phyloP scores from a whole-genome alignment of 2,797 vertebrate species.

The Rhynchonycteris naso region DNA sequence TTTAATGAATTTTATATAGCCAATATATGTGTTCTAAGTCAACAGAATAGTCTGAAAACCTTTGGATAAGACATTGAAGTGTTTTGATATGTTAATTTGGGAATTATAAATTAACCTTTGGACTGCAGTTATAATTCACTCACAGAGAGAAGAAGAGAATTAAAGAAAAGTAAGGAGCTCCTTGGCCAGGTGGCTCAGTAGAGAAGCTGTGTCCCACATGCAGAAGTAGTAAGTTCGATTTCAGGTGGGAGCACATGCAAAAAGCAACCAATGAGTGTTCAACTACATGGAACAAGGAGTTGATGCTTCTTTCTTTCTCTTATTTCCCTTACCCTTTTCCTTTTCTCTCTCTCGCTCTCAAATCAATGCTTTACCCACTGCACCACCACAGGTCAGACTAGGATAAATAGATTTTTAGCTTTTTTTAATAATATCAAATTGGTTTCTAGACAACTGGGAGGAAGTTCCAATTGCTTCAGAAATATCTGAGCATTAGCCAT shows the following conservation, averaged over 20 bases:
- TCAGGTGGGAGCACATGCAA: too few species aligned
- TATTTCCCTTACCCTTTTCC: too few species aligned
- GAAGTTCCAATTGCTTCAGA: background rate
- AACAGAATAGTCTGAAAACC: background rate
- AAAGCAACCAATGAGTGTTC: too few species aligned
- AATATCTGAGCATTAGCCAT: background rate
- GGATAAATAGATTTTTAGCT: background rate
- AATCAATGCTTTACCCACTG: too few species aligned
- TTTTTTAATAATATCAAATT: background rate
- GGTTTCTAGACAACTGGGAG: background rate
- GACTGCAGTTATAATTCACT: background rate
- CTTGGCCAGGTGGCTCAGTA: too few species aligned
- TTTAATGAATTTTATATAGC: background rate
- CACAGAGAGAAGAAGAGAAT: fast-evolving
- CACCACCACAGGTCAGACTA: too few species aligned
- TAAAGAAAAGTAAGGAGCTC: fast-evolving
- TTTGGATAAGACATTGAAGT: background rate
- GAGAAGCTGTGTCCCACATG: too few species aligned
- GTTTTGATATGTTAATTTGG: background rate
- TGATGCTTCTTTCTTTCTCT: too few species aligned
- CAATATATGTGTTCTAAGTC: background rate
- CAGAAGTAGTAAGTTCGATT: too few species aligned
- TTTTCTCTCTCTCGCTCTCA: too few species aligned
- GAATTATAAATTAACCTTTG: background rate
- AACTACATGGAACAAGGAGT: too few species aligned